phyloP scores from a whole-genome alignment of 2,888 invertebrate genomes.

The Iselma pallidipennis region DNA sequence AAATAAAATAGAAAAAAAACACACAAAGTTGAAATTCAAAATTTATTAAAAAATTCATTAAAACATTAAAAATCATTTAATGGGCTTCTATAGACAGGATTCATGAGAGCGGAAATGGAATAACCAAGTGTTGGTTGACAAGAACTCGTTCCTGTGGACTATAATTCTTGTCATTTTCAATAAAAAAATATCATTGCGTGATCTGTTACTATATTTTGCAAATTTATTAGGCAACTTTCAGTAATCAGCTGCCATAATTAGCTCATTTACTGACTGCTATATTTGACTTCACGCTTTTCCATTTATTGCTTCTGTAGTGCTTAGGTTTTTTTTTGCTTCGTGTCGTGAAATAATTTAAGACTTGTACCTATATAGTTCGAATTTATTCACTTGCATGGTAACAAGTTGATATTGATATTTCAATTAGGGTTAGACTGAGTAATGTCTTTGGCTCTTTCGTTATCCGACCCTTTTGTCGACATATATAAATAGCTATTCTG shows the following conservation, averaged over 20 bases:
- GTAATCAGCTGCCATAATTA: constrained; percentile 26
- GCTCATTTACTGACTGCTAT: constrained; percentile 25
- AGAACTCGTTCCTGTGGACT: neutral
- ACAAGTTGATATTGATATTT: constrained; percentile 28
- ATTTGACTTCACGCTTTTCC: constrained; percentile 22
- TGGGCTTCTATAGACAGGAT: neutral
- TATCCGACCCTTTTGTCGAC: neutral
- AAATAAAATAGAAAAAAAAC: neutral
- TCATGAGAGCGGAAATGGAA: neutral
- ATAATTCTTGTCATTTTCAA: neutral
- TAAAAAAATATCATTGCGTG: constrained; percentile 10
- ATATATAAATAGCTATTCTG: neutral
- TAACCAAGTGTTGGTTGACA: neutral
- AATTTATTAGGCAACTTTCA: constrained; percentile 21
- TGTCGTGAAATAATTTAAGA: constrained; percentile 24
- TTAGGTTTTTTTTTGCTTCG: constrained; percentile 20
- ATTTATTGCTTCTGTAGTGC: constrained; percentile 19
- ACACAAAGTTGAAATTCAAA: neutral
- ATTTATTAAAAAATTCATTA: neutral
- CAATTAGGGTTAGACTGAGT: constrained; percentile 24
- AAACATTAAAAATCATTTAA: neutral
- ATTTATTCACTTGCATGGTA: constrained; percentile 25
- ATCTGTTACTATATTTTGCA: constrained; percentile 15
- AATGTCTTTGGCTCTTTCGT: constrained; percentile 16
- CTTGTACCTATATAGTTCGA: constrained; percentile 9